Base-by-base conservation (phyloP, 2,888 invertebrate genomes). In the Crocallis elinguaria region DNA sequence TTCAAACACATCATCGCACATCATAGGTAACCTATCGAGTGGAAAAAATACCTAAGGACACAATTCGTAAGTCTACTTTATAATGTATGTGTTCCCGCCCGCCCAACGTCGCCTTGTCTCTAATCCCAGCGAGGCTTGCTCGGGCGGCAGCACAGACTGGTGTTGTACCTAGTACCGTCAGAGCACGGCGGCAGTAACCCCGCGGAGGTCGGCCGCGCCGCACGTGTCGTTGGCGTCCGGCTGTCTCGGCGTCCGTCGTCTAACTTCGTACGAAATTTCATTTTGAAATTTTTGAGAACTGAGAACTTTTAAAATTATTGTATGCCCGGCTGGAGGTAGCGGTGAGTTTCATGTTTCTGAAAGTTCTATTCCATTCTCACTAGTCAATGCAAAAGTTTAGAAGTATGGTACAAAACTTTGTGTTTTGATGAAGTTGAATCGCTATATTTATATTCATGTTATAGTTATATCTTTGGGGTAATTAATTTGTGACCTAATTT, bases 111-210 rank as follows among this genome's bases (percentile, higher is more conserved):
- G 25, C 8, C 3, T 9, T 25, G n/a, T 23, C 23, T 7, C 38
- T 13, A n/a, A n/a, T n/a, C n/a, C n/a, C n/a, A n/a, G n/a, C 23
- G 23, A 6, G 23, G 25, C 25, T n/a, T n/a, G 9, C 19, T 21
- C 1, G 25, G 14, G 14, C 25, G 35, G 35, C 44, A 4, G 30
- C 12, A 13, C 23, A 11, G 17, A 14, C 8, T 11, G 11, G 3
- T 29, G n/a, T n/a, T n/a, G n/a, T n/a, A n/a, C n/a, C n/a, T n/a
- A n/a, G n/a, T n/a, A n/a, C n/a, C n/a, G n/a, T n/a, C n/a, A n/a
- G n/a, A 3, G 12, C 0, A 12, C n/a, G 44, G 35, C 49, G 64
- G 64, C 73, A 75, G 76, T 75, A 60, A 57, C 44, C 57, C 45
- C 57, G 30, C 61, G 63, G 49, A 45, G 53, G 54, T 55, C 63